These are phyloP conservation scores for Aphyosemion australe DNA, from an alignment of 2,113 vertebrate genomes.

Conservation along the genomic window DNA sequence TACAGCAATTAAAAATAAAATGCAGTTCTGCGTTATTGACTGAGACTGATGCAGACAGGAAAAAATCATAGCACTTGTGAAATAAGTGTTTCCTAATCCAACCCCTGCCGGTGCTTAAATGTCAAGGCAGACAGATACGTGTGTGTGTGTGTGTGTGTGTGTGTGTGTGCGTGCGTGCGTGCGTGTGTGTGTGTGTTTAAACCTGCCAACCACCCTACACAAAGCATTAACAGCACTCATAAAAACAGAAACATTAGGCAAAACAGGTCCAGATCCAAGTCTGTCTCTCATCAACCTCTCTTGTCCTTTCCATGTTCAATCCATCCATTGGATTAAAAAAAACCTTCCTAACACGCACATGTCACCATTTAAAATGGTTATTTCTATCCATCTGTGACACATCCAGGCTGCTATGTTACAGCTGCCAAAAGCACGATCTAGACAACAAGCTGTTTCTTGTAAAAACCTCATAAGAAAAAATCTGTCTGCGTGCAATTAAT, in stretches of 20 bases:
- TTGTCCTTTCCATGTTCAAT: constrained; percentile 31
- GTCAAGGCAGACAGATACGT: constrained; percentile 29
- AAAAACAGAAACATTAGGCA: constrained; percentile 60
- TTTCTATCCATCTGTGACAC: constrained; percentile 37
- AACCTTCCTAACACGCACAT: not conserved
- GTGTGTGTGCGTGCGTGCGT: constrained; percentile 4
- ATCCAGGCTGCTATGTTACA: constrained; percentile 33
- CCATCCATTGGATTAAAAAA: constrained; percentile 22
- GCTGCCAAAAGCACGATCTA: constrained; percentile 28
- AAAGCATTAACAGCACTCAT: constrained; percentile 58
- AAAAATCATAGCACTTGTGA: constrained; percentile 18
- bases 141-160: constrained; percentile 23
- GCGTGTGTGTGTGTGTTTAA: constrained; percentile 8
- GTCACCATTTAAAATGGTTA: constrained; percentile 23
- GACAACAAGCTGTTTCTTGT: constrained; percentile 61
- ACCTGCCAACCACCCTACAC: constrained; percentile 44
- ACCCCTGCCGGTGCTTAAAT: not conserved
- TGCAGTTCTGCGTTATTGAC: constrained; percentile 15
- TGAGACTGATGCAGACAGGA: constrained; percentile 11
- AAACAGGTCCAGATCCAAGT: constrained; percentile 52
- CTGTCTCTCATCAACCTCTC: constrained; percentile 37
- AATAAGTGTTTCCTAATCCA: constrained; percentile 21
- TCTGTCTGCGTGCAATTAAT: constrained; percentile 45
- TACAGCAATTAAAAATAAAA: constrained; percentile 22
- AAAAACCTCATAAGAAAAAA: constrained; percentile 44